Conservation (phyloP, 2,888 invertebrate species). For the Limnephilus marmoratus region DNA sequence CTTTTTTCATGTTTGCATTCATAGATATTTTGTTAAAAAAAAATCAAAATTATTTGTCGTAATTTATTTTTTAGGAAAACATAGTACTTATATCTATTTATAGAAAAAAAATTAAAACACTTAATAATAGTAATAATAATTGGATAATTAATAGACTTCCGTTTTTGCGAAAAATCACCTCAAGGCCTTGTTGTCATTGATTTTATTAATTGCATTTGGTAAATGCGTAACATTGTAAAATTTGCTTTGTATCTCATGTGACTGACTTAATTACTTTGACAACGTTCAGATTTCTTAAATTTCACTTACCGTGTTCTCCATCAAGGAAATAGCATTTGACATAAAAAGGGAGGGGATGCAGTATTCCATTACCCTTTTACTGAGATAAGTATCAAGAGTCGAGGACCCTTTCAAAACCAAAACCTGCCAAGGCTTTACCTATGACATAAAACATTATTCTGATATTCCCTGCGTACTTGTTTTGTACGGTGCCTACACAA, state of each 20-base stretch:
- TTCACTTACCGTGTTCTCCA: conserved; percentile 18
- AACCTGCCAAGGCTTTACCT: not conserved
- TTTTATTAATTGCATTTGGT: too few species aligned
- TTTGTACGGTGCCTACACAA: not conserved
- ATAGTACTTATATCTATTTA: too few species aligned
- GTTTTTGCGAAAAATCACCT: too few species aligned
- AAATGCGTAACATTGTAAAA: too few species aligned
- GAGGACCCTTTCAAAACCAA: conserved; percentile 42
- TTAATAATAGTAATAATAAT: too few species aligned
- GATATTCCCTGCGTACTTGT: not conserved
- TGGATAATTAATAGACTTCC: too few species aligned
- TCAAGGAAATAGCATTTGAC: not conserved
- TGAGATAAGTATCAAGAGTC: conserved; percentile 49
- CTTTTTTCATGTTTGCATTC: too few species aligned
- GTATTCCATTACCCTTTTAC: conserved; percentile 59
- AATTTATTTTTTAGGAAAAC: too few species aligned
- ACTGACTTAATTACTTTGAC: not conserved
- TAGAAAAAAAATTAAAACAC: too few species aligned
- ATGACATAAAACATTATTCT: not conserved
- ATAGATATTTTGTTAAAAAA: too few species aligned
- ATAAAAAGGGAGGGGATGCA: conserved; percentile 42
- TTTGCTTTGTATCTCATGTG: not conserved
- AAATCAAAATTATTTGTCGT: too few species aligned
- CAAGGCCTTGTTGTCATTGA: too few species aligned
- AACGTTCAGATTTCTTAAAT: not conserved